These are phyloP conservation scores for Nasonia oneida DNA, from an alignment of 2,888 invertebrate species.

Conservation along the genomic window DNA sequence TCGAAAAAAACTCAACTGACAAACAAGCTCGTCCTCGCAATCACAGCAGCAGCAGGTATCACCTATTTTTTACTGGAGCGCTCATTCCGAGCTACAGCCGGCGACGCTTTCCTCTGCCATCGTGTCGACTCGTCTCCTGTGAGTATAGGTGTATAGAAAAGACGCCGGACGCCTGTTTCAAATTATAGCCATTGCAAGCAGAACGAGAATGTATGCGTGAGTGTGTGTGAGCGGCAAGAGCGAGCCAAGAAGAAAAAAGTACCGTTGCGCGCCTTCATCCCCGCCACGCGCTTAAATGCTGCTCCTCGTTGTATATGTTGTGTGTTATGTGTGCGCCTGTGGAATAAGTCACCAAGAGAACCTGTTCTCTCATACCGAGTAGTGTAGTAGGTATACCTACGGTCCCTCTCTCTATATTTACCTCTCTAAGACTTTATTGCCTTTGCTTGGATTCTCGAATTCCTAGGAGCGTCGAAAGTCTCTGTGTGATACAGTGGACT, in stretches of 20 bases:
- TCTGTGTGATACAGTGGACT: neutral
- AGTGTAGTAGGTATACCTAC: neutral
- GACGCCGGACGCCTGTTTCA: conserved; percentile 37
- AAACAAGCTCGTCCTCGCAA: conserved; percentile 18
- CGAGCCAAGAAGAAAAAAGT: conserved; percentile 57
- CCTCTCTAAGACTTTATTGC: neutral
- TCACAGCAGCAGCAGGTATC: neutral
- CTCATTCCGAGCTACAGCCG: conserved; percentile 27
- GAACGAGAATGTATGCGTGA: neutral
- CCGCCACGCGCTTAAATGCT: conserved; percentile 20
- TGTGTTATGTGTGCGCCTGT: neutral
- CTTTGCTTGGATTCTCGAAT: neutral
- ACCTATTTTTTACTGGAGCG: conserved; percentile 18
- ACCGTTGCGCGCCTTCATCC: conserved; percentile 54
- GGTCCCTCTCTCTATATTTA: conserved; percentile 19
- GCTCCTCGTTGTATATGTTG: neutral
- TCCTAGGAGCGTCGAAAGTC: neutral
- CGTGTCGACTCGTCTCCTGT: conserved; percentile 4
- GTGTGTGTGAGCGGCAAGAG: neutral
- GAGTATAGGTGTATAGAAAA: neutral
- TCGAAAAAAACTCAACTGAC: neutral
- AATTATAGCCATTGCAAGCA: conserved; percentile 50
- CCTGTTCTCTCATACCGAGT: conserved; percentile 46
- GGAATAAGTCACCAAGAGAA: conserved; percentile 38
- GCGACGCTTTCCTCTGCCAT: conserved; percentile 30